A percentile compares a stretch with the other conserved stretches of the same genome.
Conservation (phyloP, 1,140 invertebrate genomes). For the Anadara kagoshimensis region DNA sequence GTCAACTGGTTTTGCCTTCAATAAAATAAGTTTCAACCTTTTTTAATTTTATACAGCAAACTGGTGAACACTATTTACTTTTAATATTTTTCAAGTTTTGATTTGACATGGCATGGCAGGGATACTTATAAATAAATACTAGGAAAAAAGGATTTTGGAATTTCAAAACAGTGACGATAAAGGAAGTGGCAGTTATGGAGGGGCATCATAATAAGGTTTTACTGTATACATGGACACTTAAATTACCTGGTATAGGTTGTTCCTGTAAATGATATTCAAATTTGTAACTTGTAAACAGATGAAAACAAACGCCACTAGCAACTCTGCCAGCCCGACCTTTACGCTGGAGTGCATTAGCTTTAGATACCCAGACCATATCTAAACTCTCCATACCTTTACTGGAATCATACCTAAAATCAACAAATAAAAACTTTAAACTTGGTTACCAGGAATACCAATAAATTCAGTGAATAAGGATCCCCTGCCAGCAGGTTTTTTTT, state of each 20-base stretch:
- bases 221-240: not conserved
- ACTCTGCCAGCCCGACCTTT: constrained; percentile 88
- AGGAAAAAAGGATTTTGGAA: too few relatives aligned
- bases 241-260: constrained; percentile 70
- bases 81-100: too few relatives aligned
- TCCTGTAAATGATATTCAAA: constrained; percentile 64
- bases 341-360: constrained; percentile 87
- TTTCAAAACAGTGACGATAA: too few relatives aligned
- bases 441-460: too few relatives aligned
- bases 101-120: too few relatives aligned
- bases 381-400: constrained; percentile 86
- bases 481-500: too few relatives aligned
- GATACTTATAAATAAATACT: too few relatives aligned
- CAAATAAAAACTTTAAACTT: too few relatives aligned
- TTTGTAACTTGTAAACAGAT: constrained; percentile 84
- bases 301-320: constrained; percentile 88
- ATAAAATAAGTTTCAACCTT: not conserved
- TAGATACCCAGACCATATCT: constrained; percentile 71
- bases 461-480: too few relatives aligned
- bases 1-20: not conserved
- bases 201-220: too few relatives aligned
- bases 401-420: constrained; percentile 81
- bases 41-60: not conserved
- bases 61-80: too few relatives aligned
- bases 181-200: too few relatives aligned